These are phyloP conservation scores for Puffinus mauretanicus DNA, from an alignment of 2,113 vertebrate species.

Conservation along the genomic window DNA sequence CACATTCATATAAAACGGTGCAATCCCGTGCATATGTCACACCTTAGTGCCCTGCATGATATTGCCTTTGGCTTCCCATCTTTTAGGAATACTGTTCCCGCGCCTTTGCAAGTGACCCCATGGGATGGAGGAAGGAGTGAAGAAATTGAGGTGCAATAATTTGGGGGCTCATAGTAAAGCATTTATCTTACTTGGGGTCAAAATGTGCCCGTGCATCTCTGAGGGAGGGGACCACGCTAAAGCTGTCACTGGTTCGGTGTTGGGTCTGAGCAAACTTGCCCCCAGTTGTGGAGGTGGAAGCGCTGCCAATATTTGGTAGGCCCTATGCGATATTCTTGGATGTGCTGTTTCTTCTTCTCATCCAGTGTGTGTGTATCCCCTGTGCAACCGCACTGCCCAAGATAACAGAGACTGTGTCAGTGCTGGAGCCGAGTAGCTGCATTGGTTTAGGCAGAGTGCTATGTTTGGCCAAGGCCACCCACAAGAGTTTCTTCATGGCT, in stretches of 20 bases:
- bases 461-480: not conserved
- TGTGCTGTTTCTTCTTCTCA: not conserved
- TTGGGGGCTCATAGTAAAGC: not conserved
- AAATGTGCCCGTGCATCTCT: not conserved
- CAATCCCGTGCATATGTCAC: fast-evolving
- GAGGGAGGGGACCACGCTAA: fast-evolving
- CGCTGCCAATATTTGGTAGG: not conserved
- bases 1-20: not conserved
- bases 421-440: not conserved
- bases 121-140: not conserved
- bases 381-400: not conserved
- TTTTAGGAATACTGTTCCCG: not conserved
- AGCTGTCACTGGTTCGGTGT: not conserved
- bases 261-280: not conserved
- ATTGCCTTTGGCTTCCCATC: not conserved
- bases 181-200: not conserved
- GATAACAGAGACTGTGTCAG: fast-evolving
- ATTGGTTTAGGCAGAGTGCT: not conserved
- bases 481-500: not conserved
- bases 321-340: not conserved
- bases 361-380: not conserved
- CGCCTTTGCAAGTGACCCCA: not conserved
- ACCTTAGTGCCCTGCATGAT: not conserved
- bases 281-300: not conserved
- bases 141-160: not conserved